Percentiles rank a stretch among this genome's conserved stretches.
Conservation (phyloP, 2,113 vertebrate species). For the Narcine bancroftii region DNA sequence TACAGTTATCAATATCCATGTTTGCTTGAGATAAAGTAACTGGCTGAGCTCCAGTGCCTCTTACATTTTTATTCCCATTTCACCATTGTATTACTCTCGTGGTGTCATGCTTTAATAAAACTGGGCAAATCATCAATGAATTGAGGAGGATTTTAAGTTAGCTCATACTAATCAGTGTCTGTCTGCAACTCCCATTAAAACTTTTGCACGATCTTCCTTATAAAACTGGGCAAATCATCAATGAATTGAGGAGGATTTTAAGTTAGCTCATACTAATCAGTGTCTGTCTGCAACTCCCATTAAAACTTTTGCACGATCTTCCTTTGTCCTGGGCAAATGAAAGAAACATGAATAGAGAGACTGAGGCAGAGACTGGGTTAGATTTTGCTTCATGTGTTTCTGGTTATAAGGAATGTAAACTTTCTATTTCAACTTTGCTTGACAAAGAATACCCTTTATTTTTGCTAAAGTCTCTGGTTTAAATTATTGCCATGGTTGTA, state of each 20-base stretch:
- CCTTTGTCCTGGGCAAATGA: constrained; percentile 25
- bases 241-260: background rate
- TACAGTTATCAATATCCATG: background rate
- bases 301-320: constrained; percentile 15
- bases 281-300: background rate
- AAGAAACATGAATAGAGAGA: constrained; percentile 23
- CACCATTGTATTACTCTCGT: background rate
- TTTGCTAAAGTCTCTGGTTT: constrained; percentile 12
- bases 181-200: background rate
- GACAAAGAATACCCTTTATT: constrained; percentile 15
- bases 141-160: background rate
- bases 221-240: background rate
- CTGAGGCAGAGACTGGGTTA: constrained; percentile 25
- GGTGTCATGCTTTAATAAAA: too few relatives aligned
- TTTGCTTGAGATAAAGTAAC: background rate
- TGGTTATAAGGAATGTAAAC: background rate
- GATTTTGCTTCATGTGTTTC: constrained; percentile 3
- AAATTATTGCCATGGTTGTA: constrained; percentile 1
- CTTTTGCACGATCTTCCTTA: constrained; percentile 26
- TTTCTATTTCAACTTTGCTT: constrained; percentile 21
- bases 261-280: constrained; percentile 14
- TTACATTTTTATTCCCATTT: background rate
- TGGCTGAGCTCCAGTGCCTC: background rate
- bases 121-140: background rate
- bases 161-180: constrained; percentile 10